Evolutionary conservation across 1,140 invertebrate genomes (phyloP).

Genomic region (Aphelinus certus): DNA sequence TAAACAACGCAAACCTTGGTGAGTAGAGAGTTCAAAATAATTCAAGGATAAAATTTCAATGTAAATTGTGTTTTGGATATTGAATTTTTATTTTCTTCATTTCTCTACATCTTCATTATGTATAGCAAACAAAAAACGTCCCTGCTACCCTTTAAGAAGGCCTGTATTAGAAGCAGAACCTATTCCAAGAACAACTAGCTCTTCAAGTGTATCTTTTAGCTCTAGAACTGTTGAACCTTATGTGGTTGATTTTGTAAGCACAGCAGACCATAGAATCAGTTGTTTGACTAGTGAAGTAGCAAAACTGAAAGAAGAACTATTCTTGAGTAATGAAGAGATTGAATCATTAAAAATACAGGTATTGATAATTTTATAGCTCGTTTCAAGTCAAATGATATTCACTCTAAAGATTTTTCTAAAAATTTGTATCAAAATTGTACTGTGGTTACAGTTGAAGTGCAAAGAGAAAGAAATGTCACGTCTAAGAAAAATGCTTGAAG

Average conservation of each 20-base stretch:
- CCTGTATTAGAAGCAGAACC: constrained; percentile 55
- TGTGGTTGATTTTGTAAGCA: constrained; percentile 57
- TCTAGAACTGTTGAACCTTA: constrained; percentile 53
- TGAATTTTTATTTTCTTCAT: constrained; percentile 24
- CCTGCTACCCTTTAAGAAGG: constrained; percentile 58
- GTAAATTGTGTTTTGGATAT: neutral
- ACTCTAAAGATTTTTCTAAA: too few species aligned
- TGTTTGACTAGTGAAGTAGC: constrained; percentile 64
- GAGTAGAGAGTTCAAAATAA: constrained; percentile 40
- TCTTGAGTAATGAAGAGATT: constrained; percentile 59
- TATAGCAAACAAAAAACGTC: constrained; percentile 55
- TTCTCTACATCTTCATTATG: constrained; percentile 19
- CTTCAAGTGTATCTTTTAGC: constrained; percentile 46
- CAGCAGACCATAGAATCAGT: constrained; percentile 64
- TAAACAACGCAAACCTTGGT: constrained; percentile 55
- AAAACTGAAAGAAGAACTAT: constrained; percentile 64
- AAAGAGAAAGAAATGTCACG: constrained; percentile 73
- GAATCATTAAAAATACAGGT: constrained; percentile 63
- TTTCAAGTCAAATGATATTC: too few species aligned
- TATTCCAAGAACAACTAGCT: constrained; percentile 48
- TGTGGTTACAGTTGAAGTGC: constrained; percentile 48
- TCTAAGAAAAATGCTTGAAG: constrained; percentile 71
- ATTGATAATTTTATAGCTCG: constrained; percentile 31
- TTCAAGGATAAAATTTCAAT: neutral
- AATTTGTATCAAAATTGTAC: neutral